phyloP scores from a whole-genome alignment of 1,140 invertebrate genomes.

The Lepidurus arcticus region DNA sequence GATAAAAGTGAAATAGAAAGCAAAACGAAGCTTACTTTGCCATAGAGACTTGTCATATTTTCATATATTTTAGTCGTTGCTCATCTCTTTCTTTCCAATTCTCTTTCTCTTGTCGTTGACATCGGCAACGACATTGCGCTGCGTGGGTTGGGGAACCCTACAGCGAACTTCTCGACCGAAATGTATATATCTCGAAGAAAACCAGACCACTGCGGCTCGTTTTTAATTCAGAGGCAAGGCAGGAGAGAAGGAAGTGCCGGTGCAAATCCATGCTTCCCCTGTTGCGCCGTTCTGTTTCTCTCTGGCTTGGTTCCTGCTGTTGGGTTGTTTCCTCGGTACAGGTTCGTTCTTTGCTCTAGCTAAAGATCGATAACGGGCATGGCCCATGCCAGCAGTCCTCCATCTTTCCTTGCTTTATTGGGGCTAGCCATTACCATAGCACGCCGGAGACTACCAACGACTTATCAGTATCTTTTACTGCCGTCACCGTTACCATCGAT shows the following conservation, averaged over 20 bases:
- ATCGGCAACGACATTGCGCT: not conserved
- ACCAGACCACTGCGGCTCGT: not conserved
- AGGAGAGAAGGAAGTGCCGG: not conserved
- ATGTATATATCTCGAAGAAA: not conserved
- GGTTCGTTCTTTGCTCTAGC: constrained; percentile 9
- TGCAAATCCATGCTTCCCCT: not conserved
- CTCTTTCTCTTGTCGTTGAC: not conserved
- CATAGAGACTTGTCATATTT: too few relatives aligned
- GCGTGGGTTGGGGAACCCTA: not conserved
- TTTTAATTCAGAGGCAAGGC: constrained; percentile 3
- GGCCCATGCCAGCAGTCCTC: constrained; percentile 15
- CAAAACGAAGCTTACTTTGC: too few relatives aligned
- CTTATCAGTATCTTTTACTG: not conserved
- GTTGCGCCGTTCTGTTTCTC: constrained; percentile 9
- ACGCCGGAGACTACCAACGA: not conserved
- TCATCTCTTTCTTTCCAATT: too few relatives aligned
- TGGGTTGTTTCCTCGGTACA: constrained; percentile 19
- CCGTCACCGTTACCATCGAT: not conserved
- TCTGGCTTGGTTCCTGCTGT: not conserved
- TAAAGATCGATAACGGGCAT: constrained; percentile 14
- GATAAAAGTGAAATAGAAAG: too few relatives aligned
- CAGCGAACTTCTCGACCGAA: not conserved
- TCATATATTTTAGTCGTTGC: too few relatives aligned
- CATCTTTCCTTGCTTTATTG: not conserved
- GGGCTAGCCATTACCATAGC: not conserved